Percentiles rank a stretch among this genome's conserved stretches.
Evolutionary conservation across 2,888 invertebrate species (phyloP).

Genomic region (Torymus auratus): DNA sequence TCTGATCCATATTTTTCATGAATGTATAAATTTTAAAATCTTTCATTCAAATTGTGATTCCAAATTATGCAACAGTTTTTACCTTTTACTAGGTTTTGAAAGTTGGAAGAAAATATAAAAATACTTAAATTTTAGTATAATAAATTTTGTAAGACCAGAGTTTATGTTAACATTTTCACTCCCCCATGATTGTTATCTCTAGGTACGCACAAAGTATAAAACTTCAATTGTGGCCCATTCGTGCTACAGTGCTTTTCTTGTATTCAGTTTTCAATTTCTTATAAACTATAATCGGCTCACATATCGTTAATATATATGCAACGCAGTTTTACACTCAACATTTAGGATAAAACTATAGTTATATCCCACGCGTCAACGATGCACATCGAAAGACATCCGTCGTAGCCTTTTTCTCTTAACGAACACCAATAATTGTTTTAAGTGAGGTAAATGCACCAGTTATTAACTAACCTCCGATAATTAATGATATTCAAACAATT

Average conservation of each 20-base stretch:
- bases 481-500: too few species aligned
- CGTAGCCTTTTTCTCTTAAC: slow-evolving; percentile 12
- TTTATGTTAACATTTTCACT: too few species aligned
- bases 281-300: slow-evolving; percentile 32
- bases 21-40: too few species aligned
- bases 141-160: too few species aligned
- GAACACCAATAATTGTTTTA: slow-evolving; percentile 12
- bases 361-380: slow-evolving; percentile 25
- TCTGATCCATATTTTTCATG: too few species aligned
- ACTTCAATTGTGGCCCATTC: slow-evolving; percentile 10
- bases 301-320: slow-evolving; percentile 32
- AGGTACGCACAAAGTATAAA: slow-evolving; percentile 40
- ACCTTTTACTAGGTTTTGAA: too few species aligned
- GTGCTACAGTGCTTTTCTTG: slow-evolving; percentile 5
- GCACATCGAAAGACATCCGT: slow-evolving; percentile 20
- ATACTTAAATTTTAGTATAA: too few species aligned
- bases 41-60: too few species aligned
- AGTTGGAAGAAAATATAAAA: too few species aligned
- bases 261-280: slow-evolving; percentile 9
- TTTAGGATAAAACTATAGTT: slow-evolving; percentile 51
- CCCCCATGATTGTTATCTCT: slow-evolving; percentile 7
- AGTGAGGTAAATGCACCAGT: slow-evolving; percentile 19
- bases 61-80: too few species aligned
- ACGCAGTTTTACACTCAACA: slow-evolving; percentile 53
- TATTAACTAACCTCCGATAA: not conserved